Conservation (phyloP, 2,113 vertebrate genomes). For the Mustelus asterias region DNA sequence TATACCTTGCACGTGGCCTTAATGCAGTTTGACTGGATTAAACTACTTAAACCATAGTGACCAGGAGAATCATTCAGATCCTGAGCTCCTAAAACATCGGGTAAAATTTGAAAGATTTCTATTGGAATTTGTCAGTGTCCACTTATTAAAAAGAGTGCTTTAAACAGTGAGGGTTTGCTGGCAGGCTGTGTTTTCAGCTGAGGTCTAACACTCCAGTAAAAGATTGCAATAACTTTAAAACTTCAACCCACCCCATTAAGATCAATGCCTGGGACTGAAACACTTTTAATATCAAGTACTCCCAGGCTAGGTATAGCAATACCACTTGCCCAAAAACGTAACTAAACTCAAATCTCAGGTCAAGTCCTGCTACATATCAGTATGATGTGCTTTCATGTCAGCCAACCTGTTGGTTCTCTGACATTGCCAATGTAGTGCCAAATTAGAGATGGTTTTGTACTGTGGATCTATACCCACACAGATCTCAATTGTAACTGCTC, state of each 20-base stretch:
- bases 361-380: background rate
- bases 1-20: background rate
- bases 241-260: background rate
- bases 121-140: background rate
- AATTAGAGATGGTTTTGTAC: background rate
- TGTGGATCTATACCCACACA: background rate
- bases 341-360: background rate
- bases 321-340: background rate
- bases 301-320: background rate
- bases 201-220: background rate
- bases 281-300: background rate
- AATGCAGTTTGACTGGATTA: background rate
- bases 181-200: background rate
- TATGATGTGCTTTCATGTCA: background rate
- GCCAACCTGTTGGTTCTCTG: background rate
- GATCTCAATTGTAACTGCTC: background rate
- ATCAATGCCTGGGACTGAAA: background rate
- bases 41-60: background rate
- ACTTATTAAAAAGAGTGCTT: background rate
- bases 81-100: background rate
- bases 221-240: background rate
- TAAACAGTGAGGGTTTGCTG: too few relatives aligned
- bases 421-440: background rate
- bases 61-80: background rate
- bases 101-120: background rate